phyloP scores from a whole-genome alignment of 2,113 vertebrate genomes.

The Ictalurus punctatus region DNA sequence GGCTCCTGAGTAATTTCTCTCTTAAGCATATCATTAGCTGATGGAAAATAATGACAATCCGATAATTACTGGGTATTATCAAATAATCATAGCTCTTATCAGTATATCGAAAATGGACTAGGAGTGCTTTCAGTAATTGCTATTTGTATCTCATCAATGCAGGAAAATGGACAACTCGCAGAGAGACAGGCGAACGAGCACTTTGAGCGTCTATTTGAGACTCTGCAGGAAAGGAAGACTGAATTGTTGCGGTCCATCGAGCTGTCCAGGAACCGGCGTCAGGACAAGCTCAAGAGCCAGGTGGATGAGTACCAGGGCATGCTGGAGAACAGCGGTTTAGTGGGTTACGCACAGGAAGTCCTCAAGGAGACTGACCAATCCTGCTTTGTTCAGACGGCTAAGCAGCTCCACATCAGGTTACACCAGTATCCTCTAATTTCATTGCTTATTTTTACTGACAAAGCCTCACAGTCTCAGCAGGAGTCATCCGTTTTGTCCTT shows the following conservation, averaged over 20 bases:
- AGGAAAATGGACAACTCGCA: conserved; percentile 89
- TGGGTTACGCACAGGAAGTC: conserved; percentile 97
- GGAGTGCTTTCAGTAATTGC: neutral
- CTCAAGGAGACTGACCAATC: conserved; percentile 96
- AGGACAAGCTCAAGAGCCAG: conserved; percentile 84
- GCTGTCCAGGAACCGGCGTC: conserved; percentile 77
- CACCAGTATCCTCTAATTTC: conserved; percentile 51
- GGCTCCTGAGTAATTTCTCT: neutral
- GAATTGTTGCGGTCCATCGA: conserved; percentile 87
- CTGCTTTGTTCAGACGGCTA: conserved; percentile 97
- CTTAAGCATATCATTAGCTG: neutral
- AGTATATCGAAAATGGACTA: neutral
- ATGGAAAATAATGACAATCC: neutral
- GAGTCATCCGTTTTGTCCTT: neutral
- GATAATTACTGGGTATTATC: neutral
- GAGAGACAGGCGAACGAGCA: conserved; percentile 81
- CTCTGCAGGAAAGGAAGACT: conserved; percentile 84
- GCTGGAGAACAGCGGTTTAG: conserved; percentile 92
- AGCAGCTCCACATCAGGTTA: conserved; percentile 92
- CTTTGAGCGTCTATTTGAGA: conserved; percentile 85
- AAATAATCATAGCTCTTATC: neutral
- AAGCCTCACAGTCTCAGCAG: neutral
- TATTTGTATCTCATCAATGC: neutral
- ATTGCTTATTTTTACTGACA: neutral
- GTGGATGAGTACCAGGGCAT: conserved; percentile 96